Evolutionary conservation across 2,797 vertebrate species (phyloP).

Genomic region (Spheniscus humboldti): DNA sequence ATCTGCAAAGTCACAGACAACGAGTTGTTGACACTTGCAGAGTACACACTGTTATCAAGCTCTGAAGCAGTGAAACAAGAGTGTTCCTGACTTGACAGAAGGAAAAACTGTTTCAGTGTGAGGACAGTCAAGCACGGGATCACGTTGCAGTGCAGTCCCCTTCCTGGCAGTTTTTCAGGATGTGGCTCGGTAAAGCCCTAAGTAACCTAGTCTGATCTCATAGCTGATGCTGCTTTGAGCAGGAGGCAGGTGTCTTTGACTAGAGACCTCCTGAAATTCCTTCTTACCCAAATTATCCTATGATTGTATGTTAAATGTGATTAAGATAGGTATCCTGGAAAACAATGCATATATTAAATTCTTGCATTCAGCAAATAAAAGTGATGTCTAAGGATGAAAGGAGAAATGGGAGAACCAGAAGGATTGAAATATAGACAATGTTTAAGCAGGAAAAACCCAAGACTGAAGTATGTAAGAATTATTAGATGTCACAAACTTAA

Average conservation of each 20-base stretch:
- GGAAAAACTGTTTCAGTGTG: not conserved
- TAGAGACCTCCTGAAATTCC: not conserved
- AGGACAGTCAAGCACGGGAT: not conserved
- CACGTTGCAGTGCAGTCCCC: not conserved
- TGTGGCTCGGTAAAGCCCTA: rapidly evolving
- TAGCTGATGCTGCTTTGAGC: not conserved
- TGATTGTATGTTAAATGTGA: not conserved
- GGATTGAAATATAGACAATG: not conserved
- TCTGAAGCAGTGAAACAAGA: not conserved
- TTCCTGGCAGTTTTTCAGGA: not conserved
- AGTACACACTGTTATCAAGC: not conserved
- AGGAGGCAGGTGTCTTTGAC: not conserved
- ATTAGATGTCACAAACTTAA: not conserved
- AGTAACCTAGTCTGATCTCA: not conserved
- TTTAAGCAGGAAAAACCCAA: not conserved
- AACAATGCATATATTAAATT: not conserved
- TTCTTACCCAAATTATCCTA: not conserved
- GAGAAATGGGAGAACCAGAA: not conserved
- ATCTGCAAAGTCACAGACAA: not conserved
- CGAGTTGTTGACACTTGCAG: not conserved
- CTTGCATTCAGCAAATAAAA: not conserved
- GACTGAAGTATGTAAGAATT: not conserved
- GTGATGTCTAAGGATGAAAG: not conserved
- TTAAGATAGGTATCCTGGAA: not conserved
- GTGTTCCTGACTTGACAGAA: not conserved